Evolutionary conservation across 1,140 invertebrate genomes (phyloP).

Genomic region (Aricia agestis): DNA sequence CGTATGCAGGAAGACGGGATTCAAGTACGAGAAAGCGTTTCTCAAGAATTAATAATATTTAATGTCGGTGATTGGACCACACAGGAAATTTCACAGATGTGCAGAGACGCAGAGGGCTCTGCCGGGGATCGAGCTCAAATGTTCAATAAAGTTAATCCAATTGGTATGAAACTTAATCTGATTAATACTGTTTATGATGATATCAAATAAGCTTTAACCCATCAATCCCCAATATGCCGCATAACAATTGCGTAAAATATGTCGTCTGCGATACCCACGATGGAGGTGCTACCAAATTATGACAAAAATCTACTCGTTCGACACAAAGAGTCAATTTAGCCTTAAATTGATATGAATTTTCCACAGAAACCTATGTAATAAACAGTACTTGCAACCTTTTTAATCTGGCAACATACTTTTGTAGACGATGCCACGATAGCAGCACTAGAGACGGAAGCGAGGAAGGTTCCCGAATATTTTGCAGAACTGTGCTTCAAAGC

Average conservation of each 20-base stretch:
- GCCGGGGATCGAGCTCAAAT: slow-evolving; percentile 42
- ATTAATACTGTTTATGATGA: neutral
- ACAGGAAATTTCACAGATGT: slow-evolving; percentile 53
- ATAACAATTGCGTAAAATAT: no score
- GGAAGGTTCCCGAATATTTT: slow-evolving; percentile 49
- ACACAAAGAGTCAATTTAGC: no score
- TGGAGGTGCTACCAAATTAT: no score
- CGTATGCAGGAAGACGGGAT: slow-evolving; percentile 46
- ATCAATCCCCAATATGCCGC: no score
- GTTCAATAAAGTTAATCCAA: slow-evolving; percentile 39
- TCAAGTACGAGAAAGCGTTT: slow-evolving; percentile 36
- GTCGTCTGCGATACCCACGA: no score
- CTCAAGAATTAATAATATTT: slow-evolving; percentile 51
- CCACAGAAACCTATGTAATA: no score
- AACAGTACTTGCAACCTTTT: no score
- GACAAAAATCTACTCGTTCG: no score
- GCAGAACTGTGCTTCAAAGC: slow-evolving; percentile 61
- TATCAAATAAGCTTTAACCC: no score
- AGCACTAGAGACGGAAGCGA: slow-evolving; percentile 45
- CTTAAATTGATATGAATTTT: no score
- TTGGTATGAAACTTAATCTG: slow-evolving; percentile 39
- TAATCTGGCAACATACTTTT: neutral
- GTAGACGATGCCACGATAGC: slow-evolving; percentile 48
- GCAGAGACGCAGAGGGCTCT: slow-evolving; percentile 41
- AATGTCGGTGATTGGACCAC: slow-evolving; percentile 63